These are phyloP conservation scores for Drosophila vallismaia DNA, from an alignment of 2,888 invertebrate genomes.

Conservation along the genomic window DNA sequence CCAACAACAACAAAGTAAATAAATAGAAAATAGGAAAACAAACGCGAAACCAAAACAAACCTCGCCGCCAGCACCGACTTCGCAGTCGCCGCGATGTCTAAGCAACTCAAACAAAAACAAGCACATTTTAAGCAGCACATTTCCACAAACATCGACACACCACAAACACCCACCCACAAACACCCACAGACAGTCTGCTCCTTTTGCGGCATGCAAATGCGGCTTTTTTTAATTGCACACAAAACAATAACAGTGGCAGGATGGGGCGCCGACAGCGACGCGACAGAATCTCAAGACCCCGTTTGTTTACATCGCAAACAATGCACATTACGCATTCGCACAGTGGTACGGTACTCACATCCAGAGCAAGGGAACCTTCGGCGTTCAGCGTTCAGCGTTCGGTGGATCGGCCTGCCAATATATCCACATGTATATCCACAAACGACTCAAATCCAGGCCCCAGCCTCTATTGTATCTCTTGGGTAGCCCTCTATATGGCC, in stretches of 20 bases:
- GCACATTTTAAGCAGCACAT: conserved; percentile 53
- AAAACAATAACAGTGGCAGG: conserved; percentile 17
- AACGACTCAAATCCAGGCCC: conserved; percentile 11
- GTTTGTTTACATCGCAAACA: conserved; percentile 67
- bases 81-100: conserved; percentile 54
- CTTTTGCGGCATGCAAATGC: conserved; percentile 46
- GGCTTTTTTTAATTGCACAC: conserved; percentile 43
- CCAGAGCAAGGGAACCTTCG: conserved; percentile 13
- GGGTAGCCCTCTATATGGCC: conserved; percentile 11
- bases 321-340: conserved; percentile 56
- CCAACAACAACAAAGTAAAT: conserved; percentile 10
- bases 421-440: conserved; percentile 14
- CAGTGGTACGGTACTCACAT: conserved; percentile 61
- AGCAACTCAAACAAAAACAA: conserved; percentile 53
- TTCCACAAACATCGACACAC: background rate
- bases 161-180: background rate
- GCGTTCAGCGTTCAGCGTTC: background rate
- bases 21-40: conserved; percentile 28
- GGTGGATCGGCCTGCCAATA: conserved; percentile 11
- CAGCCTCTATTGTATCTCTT: background rate
- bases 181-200: conserved; percentile 9
- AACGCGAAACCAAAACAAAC: conserved; percentile 55
- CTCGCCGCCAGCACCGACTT: conserved; percentile 24
- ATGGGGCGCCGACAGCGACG: conserved; percentile 28
- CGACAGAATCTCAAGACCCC: conserved; percentile 72